These are phyloP conservation scores for Neodiprion fabricii DNA, from an alignment of 1,140 invertebrate species.

Conservation along the genomic window DNA sequence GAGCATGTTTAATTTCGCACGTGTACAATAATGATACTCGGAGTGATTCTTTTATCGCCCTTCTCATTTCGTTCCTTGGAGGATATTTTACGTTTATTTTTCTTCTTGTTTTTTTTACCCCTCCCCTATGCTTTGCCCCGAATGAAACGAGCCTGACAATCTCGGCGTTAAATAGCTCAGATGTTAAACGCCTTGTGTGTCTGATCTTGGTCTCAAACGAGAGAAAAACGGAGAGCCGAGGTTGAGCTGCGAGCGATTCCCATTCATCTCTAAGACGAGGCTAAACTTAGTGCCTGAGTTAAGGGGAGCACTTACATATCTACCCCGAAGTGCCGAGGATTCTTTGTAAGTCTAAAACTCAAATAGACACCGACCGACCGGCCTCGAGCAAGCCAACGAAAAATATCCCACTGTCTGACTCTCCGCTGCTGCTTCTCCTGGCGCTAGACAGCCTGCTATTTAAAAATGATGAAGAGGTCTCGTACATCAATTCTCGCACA, in stretches of 20 bases:
- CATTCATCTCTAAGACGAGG: slow-evolving; percentile 51
- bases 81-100: no score
- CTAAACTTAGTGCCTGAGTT: slow-evolving; percentile 48
- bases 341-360: slow-evolving; percentile 35
- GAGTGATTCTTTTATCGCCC: no score
- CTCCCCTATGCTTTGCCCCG: no score
- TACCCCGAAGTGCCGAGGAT: slow-evolving; percentile 32
- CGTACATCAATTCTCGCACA: background rate
- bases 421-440: background rate
- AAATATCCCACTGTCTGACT: background rate
- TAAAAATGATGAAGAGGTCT: background rate
- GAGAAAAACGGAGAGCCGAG: slow-evolving; percentile 20
- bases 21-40: no score
- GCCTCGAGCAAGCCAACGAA: slow-evolving; percentile 3
- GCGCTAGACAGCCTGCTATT: background rate
- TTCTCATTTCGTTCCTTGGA: no score
- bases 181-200: slow-evolving; percentile 41
- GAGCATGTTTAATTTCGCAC: no score
- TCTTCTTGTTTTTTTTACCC: no score
- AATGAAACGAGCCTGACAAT: no score
- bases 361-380: slow-evolving; percentile 27
- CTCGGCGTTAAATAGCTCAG: background rate
- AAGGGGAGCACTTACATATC: slow-evolving; percentile 24
- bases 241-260: slow-evolving; percentile 35
- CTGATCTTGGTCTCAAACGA: slow-evolving; percentile 7